These are phyloP conservation scores for Microcebus griseorufus DNA, from an alignment of 2,113 vertebrate species.

Conservation along the genomic window DNA sequence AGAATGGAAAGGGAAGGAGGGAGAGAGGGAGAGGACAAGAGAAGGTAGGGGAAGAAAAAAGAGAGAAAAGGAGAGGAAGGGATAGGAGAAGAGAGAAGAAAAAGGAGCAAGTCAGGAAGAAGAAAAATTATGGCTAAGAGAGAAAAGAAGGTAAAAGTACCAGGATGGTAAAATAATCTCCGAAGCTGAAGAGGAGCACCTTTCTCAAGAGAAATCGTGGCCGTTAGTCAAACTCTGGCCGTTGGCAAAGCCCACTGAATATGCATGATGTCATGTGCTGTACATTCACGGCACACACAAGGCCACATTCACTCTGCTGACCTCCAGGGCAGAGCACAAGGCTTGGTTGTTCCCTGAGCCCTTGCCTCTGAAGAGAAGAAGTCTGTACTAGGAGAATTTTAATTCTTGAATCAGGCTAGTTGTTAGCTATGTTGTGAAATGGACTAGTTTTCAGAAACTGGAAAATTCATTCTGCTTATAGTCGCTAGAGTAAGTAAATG, in stretches of 20 bases:
- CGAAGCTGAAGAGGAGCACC: not conserved
- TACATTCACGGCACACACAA: slow-evolving; percentile 60
- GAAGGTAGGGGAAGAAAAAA: fast-evolving
- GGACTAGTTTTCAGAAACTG: slow-evolving; percentile 15
- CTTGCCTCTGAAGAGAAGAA: slow-evolving; percentile 30
- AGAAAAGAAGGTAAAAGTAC: not conserved
- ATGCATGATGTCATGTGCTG: slow-evolving; percentile 67
- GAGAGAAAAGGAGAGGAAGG: no score
- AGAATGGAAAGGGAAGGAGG: not conserved
- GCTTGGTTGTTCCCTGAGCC: slow-evolving; percentile 42
- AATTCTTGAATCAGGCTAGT: slow-evolving; percentile 49
- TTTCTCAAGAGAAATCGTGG: not conserved
- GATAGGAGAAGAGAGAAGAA: not conserved
- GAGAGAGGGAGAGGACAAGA: not conserved
- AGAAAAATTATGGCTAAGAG: not conserved
- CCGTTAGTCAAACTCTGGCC: not conserved
- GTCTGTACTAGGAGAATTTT: slow-evolving; percentile 20
- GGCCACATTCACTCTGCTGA: slow-evolving; percentile 68
- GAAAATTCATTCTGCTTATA: not conserved
- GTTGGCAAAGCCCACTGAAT: slow-evolving; percentile 40
- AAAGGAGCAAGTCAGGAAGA: no score
- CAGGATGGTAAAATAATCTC: not conserved
- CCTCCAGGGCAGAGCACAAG: slow-evolving; percentile 72
- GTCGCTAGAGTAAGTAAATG: not conserved
- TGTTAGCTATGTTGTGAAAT: slow-evolving; percentile 18